Base-by-base conservation (phyloP, 2,113 vertebrate species). In the Paradisaea rubra region DNA sequence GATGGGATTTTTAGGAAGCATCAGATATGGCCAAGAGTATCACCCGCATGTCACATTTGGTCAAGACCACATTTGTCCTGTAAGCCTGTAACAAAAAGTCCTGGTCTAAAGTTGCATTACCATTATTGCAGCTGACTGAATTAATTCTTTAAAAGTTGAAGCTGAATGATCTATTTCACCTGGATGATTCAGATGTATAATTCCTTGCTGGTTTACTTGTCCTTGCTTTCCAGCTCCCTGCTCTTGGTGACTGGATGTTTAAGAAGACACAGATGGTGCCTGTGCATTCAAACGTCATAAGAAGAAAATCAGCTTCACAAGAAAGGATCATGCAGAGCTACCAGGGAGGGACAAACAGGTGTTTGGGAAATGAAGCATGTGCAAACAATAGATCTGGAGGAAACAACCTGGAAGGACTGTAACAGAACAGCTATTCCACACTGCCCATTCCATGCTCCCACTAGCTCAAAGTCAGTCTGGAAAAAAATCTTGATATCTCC, bases 11-110 rank as follows among this genome's bases (percentile, higher is more conserved):
- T 82, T 77, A 66, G 19, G 42, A 87, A n/a, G 19, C 37, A 59
- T 65, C 45, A 60, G 23, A 50, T 3, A 27, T 15, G 15, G 25
- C 57, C 41, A 59, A 72, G 42, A 69, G 35, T n/a, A 42, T 86
- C 45, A 59, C 20, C 22, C 9, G 20, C 5, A 15, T 1, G 0
- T 50, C 28, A 56, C 2, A 0, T 76, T 64, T 87, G 44, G 6
- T 47, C 28, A 72, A 91, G 56, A 44, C 61, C 15, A 59, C 41
- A 9, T 42, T 81, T 64, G 15, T 44, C 15, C 30, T 63, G 20
- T 54, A 73, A 76, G 61, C 8, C 9, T 4, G 2, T 54, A 63
- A 59, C 13, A 61, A 45, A 45, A 89, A 31, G 14, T 53, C 56
- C 33, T 15, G 2, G 5, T 49, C 54, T 83, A n/a, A 37, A 70